A percentile compares a stretch with the other conserved stretches of the same genome.
Conservation (phyloP, 2,888 invertebrate genomes). For the Microplitis deprimator region DNA sequence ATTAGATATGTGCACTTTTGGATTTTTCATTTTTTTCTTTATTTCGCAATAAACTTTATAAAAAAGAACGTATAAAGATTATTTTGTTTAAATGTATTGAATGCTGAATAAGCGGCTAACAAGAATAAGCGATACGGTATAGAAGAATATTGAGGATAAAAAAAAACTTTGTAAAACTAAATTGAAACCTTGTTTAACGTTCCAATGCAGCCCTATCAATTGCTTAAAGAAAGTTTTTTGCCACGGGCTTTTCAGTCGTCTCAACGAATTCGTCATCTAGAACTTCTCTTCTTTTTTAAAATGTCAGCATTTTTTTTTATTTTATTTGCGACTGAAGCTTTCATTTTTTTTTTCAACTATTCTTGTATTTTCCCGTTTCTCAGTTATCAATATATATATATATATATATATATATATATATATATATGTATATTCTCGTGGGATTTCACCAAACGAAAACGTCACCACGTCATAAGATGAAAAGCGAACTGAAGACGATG, state of each 20-base stretch:
- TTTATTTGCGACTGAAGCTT: neutral
- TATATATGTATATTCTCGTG: slow-evolving; percentile 2
- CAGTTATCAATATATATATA: neutral
- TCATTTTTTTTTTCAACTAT: neutral
- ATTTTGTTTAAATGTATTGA: too few species aligned
- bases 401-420: neutral
- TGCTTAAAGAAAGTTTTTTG: slow-evolving; percentile 32
- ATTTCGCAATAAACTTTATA: too few species aligned
- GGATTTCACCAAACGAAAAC: slow-evolving; percentile 30
- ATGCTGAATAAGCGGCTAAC: too few species aligned
- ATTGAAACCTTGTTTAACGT: slow-evolving; percentile 58
- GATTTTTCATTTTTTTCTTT: too few species aligned
- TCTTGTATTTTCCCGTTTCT: slow-evolving; percentile 4
- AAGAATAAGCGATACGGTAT: too few species aligned
- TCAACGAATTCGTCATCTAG: slow-evolving; percentile 22
- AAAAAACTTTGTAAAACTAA: slow-evolving; percentile 36
- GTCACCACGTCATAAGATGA: slow-evolving; percentile 20
- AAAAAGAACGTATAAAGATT: too few species aligned
- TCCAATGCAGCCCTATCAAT: slow-evolving; percentile 54
- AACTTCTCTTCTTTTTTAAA: slow-evolving; percentile 6
- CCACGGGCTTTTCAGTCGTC: slow-evolving; percentile 7
- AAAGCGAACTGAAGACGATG: slow-evolving; percentile 1
- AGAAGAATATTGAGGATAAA: neutral
- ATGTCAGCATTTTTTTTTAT: neutral
- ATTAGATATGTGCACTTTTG: too few species aligned